Conservation (phyloP, 2,797 vertebrate genomes). For the Halcyon badia region DNA sequence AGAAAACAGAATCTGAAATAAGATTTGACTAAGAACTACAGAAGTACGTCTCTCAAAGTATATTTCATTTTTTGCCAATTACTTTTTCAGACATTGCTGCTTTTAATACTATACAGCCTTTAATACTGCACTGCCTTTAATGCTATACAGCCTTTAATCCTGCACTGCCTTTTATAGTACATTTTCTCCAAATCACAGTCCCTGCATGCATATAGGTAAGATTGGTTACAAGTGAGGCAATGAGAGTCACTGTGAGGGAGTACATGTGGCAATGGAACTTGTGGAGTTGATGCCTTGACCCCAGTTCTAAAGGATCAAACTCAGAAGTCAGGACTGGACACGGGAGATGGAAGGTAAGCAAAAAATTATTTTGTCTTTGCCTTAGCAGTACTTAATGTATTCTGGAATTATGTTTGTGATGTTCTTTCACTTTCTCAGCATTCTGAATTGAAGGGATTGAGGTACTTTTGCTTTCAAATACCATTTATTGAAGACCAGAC, state of each 20-base stretch:
- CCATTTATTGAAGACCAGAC: background rate
- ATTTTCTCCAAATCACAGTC: background rate
- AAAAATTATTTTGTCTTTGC: background rate
- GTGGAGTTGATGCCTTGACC: background rate
- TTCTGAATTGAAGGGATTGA: background rate
- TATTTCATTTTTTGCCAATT: conserved; percentile 21
- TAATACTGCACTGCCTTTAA: background rate
- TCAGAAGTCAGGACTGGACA: background rate
- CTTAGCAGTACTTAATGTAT: background rate
- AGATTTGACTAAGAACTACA: conserved; percentile 50
- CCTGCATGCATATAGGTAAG: background rate
- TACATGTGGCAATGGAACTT: background rate
- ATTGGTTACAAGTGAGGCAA: background rate
- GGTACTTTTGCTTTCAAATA: background rate
- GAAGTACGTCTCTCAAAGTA: conserved; percentile 19
- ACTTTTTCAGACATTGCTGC: conserved; percentile 4
- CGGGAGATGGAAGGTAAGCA: background rate
- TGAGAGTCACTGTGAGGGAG: background rate
- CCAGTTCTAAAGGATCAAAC: background rate
- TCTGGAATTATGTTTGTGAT: background rate
- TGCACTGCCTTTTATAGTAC: background rate
- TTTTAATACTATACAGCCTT: background rate
- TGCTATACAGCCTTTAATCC: background rate
- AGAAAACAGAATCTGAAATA: conserved; percentile 65
- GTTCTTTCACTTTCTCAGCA: background rate